Evolutionary conservation across 2,888 invertebrate species (phyloP).

Genomic region (Scaptomyza reducta): DNA sequence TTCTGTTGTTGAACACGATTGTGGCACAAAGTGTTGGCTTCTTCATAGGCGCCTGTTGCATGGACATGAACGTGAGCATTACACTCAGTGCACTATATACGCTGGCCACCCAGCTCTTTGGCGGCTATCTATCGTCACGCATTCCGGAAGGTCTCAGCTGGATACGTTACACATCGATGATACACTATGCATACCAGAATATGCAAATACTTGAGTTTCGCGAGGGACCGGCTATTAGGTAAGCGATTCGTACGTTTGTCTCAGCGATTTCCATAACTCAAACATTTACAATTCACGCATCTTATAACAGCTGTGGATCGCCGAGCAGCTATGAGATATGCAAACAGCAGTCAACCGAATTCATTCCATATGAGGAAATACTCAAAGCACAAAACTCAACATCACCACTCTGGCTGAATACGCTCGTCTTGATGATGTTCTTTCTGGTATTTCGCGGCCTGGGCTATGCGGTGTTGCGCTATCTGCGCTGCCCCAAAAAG

Average conservation of each 20-base stretch:
- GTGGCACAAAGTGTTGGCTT: slow-evolving; percentile 92
- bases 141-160: slow-evolving; percentile 90
- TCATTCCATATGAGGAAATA: slow-evolving; percentile 88
- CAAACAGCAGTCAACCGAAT: slow-evolving; percentile 85
- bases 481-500: slow-evolving; percentile 88
- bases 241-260: slow-evolving; percentile 77
- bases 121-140: slow-evolving; percentile 89
- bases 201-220: slow-evolving; percentile 92
- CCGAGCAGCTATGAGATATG: slow-evolving; percentile 89
- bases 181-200: slow-evolving; percentile 92
- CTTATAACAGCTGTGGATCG: slow-evolving; percentile 86
- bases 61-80: slow-evolving; percentile 91
- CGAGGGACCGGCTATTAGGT: slow-evolving; percentile 89
- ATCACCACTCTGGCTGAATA: slow-evolving; percentile 90
- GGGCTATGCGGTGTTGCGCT: slow-evolving; percentile 90
- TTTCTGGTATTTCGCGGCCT: slow-evolving; percentile 89
- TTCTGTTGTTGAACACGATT: slow-evolving; percentile 89
- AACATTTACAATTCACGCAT: neutral
- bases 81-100: slow-evolving; percentile 91
- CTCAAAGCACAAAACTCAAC: slow-evolving; percentile 88
- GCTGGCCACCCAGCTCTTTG: slow-evolving; percentile 90
- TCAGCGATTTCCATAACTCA: neutral
- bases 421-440: slow-evolving; percentile 88
- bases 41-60: slow-evolving; percentile 91
- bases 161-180: slow-evolving; percentile 90